Evolutionary conservation across 2,113 vertebrate species (phyloP).

Genomic region (Xiphophorus maculatus): DNA sequence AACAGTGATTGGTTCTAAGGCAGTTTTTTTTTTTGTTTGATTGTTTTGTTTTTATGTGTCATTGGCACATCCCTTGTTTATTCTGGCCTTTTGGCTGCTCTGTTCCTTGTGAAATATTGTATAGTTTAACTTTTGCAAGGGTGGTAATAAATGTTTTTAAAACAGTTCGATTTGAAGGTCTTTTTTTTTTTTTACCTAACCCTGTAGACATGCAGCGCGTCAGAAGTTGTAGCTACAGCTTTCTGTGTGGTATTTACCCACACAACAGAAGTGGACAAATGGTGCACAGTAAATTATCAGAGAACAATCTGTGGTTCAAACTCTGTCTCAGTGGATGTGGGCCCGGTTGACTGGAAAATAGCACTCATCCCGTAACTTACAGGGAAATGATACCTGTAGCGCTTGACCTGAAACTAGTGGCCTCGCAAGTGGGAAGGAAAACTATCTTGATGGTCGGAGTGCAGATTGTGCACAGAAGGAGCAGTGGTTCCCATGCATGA

Average conservation of each 20-base stretch:
- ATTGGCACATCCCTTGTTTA: neutral
- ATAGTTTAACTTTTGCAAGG: neutral
- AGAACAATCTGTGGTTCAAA: neutral
- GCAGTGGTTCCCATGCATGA: constrained; percentile 41
- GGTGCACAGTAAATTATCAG: neutral
- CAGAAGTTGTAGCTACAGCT: neutral
- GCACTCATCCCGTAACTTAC: constrained; percentile 51
- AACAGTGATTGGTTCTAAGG: neutral
- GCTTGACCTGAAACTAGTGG: constrained; percentile 64
- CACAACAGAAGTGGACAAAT: neutral
- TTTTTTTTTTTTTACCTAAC: neutral
- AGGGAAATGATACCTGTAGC: constrained; percentile 54
- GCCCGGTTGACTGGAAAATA: constrained; percentile 45
- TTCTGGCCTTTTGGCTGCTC: neutral
- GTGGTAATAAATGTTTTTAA: neutral
- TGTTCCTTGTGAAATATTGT: neutral
- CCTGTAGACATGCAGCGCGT: neutral
- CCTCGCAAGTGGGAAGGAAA: constrained; percentile 68
- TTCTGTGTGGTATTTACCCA: neutral
- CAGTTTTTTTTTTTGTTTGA: neutral
- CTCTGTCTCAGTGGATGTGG: constrained; percentile 1
- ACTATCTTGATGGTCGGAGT: constrained; percentile 58
- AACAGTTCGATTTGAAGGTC: neutral
- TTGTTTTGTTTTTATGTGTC: no score
- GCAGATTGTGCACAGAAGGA: constrained; percentile 5